Evolutionary conservation across 2,113 vertebrate genomes (phyloP).

Genomic region (Caretta caretta): DNA sequence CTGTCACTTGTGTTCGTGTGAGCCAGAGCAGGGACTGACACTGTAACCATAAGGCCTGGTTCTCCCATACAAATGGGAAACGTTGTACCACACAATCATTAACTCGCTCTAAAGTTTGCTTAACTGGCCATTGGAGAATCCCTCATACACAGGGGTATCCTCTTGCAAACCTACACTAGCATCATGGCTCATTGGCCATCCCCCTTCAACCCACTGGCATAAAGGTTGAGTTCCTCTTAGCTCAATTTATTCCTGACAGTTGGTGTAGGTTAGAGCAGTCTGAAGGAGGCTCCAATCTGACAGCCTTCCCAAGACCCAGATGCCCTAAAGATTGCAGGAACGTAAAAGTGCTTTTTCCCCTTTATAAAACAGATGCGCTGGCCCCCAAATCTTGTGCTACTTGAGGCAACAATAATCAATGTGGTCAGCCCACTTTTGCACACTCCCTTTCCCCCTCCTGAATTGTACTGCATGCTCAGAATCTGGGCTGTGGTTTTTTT

Average conservation of each 20-base stretch:
- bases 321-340: not conserved
- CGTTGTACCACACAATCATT: not conserved
- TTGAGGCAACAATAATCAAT: slow-evolving; percentile 37
- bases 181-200: not conserved
- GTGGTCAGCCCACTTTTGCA: not conserved
- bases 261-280: not conserved
- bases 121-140: not conserved
- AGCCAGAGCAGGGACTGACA: not conserved
- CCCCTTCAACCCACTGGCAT: not conserved
- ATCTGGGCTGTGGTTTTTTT: not conserved
- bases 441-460: not conserved
- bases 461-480: not conserved
- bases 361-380: not conserved
- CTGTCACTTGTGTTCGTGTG: not conserved
- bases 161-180: not conserved
- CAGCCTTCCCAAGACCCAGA: not conserved
- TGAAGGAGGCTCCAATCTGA: not conserved
- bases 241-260: not conserved
- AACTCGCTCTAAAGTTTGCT: not conserved
- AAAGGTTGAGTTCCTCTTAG: not conserved
- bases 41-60: not conserved
- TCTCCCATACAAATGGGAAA: rapidly evolving
- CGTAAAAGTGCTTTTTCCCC: not conserved
- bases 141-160: not conserved
- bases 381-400: slow-evolving; percentile 4